Conservation (phyloP, 2,797 vertebrate species). For the Astyanax mexicanus region DNA sequence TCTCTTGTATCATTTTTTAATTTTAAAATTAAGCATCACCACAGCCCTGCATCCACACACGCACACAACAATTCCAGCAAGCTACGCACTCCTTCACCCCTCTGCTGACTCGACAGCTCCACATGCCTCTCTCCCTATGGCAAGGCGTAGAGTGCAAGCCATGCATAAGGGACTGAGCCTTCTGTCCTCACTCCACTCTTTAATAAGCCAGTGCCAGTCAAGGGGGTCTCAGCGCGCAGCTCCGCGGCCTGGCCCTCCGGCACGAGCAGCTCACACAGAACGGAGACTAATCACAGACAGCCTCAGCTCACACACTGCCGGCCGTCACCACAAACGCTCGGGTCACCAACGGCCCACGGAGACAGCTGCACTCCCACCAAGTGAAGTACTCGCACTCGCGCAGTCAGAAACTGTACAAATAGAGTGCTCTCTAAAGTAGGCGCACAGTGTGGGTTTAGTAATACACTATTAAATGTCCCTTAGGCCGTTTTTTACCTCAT, state of each 20-base stretch:
- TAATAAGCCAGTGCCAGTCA: constrained; percentile 1
- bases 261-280: not conserved
- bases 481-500: no score
- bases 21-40: not conserved
- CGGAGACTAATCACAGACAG: constrained; percentile 2
- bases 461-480: no score
- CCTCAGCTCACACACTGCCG: not conserved
- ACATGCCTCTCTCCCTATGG: not conserved
- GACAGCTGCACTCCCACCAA: not conserved
- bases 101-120: not conserved
- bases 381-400: not conserved
- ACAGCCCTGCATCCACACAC: not conserved
- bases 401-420: not conserved
- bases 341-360: not conserved
- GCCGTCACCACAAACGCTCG: not conserved
- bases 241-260: constrained; percentile 2
- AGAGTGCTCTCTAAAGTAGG: no score
- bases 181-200: not conserved
- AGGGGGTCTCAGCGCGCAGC: not conserved
- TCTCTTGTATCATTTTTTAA: no score
- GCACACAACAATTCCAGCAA: not conserved
- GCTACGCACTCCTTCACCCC: not conserved
- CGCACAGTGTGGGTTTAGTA: no score
- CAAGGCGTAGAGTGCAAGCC: not conserved
- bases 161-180: constrained; percentile 1